phyloP scores from a whole-genome alignment of 2,888 invertebrate genomes.

The Trissonchulus latispiculum region DNA sequence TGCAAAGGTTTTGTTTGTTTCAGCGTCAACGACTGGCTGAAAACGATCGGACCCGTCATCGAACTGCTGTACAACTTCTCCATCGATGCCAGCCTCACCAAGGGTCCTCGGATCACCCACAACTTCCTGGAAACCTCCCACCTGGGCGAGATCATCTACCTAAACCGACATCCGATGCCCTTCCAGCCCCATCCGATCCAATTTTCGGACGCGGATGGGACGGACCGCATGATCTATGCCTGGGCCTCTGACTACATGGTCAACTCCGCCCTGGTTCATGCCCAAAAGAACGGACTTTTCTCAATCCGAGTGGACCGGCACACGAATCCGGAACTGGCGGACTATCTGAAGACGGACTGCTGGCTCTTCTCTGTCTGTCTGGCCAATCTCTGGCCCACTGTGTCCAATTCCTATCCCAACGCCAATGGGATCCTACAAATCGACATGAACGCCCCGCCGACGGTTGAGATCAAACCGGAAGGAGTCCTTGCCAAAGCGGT shows the following conservation, averaged over 20 bases:
- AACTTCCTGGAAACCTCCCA: background rate
- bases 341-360: background rate
- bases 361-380: background rate
- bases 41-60: background rate
- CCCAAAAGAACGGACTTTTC: background rate
- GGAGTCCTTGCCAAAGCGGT: background rate
- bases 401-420: background rate
- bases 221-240: slow-evolving; percentile 2
- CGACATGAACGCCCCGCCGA: background rate
- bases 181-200: background rate
- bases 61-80: background rate
- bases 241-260: slow-evolving; percentile 4
- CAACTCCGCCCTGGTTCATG: background rate
- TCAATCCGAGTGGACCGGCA: background rate
- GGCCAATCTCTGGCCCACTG: background rate
- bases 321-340: background rate
- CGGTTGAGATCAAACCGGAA: background rate
- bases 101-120: background rate
- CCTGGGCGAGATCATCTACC: background rate
- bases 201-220: background rate
- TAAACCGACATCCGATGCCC: background rate
- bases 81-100: background rate
- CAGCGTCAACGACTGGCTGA: background rate
- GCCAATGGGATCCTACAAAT: background rate
- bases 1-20: no score